Base-by-base conservation (phyloP, 2,797 vertebrate genomes). In the Pyrocephalus nanus region DNA sequence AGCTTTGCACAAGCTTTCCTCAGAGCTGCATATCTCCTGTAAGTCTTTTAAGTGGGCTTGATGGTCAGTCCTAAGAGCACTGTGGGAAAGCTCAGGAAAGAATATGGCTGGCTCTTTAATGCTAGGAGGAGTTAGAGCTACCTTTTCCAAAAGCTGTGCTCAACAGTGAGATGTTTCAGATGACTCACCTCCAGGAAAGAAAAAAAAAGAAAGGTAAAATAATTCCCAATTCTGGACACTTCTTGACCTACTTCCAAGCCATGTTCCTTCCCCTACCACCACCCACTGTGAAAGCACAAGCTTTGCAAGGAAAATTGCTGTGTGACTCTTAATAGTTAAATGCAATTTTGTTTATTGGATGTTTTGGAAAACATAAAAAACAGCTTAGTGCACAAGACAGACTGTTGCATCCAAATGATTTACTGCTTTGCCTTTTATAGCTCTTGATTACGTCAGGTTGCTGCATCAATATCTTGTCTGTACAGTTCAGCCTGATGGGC, bases 361-460 rank as follows among this genome's bases (percentile, higher is more conserved):
- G 43, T 22, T 92, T 86, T 91, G 32, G 73, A 81, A 96, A 94
- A 84, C 67, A 72, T 48, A 48, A 75, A 77, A 91, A 93, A 45
- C 0, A 8, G 60, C 86, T 78, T 92, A 96, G 90, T 91, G 83
- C 73, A 47, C 48, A 88, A 88, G 70, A 53, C 83, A 88, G 78
- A 78, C 79, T 72, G 30, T 87, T 92, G 85, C 82, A 90, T 93
- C 91, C 70, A 50, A 95, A 78, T 90, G 88, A 96, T 95, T 94
- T 93, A 91, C 79, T 95, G 86, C 76, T 92, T 90, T 94, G 88
- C 82, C 91, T 93, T 94, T 95, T 96, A 90, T 84, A 95, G 91
- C 76, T 90, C 74, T 95, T 96, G 89, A 93, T 96, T 94, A 88
- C 82, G 81, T 93, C 85, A 91, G 82, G 76, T 88, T 72, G 82